A percentile compares a stretch with the other conserved stretches of the same genome.
Conservation (phyloP, 2,113 vertebrate species). For the Fukomys damarensis region DNA sequence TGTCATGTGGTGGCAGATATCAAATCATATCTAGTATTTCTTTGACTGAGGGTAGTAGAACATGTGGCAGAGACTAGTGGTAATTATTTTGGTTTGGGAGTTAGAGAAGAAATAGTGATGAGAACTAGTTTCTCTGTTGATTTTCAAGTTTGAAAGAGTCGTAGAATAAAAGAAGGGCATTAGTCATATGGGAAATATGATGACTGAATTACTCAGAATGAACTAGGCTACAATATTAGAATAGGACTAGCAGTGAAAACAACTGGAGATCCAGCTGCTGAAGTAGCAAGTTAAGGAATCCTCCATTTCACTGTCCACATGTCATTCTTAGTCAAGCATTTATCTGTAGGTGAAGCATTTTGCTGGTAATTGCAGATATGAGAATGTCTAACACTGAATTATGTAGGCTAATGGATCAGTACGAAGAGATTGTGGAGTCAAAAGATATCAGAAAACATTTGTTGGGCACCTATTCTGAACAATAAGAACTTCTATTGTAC, state of each 20-base stretch:
- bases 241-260: not conserved
- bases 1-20: not conserved
- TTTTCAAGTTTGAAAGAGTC: not conserved
- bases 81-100: not conserved
- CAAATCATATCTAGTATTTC: not conserved
- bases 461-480: not conserved
- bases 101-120: not conserved
- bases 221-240: not conserved
- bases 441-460: not conserved
- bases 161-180: not conserved
- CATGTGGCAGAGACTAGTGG: not conserved
- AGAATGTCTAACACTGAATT: not conserved
- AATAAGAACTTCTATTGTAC: not conserved
- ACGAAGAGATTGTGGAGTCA: not conserved
- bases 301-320: not conserved
- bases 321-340: not conserved
- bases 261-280: not conserved
- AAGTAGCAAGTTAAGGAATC: not conserved
- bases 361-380: not conserved
- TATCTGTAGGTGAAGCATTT: not conserved
- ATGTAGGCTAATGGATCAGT: not conserved
- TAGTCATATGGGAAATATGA: not conserved
- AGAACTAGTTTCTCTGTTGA: not conserved
- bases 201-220: not conserved
- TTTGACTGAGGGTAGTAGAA: not conserved